phyloP scores from a whole-genome alignment of 2,113 vertebrate genomes.

The Dasypus novemcinctus region DNA sequence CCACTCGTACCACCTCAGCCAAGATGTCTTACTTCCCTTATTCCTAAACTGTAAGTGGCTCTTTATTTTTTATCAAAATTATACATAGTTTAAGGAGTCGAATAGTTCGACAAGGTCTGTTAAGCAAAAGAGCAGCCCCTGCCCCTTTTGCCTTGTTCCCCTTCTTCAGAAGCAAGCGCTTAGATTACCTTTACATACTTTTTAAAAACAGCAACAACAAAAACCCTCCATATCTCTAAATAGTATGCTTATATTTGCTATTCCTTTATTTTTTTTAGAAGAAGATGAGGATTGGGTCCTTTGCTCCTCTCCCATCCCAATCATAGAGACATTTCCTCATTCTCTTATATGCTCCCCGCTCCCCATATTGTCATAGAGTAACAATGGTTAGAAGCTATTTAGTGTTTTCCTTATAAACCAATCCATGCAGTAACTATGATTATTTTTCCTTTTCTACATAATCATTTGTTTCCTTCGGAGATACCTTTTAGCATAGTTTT shows the following conservation, averaged over 20 bases:
- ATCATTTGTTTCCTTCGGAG: background rate
- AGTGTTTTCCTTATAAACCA: background rate
- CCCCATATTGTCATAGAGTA: background rate
- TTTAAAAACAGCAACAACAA: no score
- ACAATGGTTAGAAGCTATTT: background rate
- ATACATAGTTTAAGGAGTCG: background rate
- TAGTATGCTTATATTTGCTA: background rate
- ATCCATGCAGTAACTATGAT: background rate
- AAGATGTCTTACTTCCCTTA: background rate
- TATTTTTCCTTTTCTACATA: background rate
- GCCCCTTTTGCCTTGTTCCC: background rate
- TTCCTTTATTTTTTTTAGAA: background rate
- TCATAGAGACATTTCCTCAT: background rate
- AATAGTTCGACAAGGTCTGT: background rate
- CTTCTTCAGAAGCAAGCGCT: background rate
- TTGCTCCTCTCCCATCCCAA: background rate
- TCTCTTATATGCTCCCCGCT: background rate
- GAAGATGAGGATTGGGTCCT: background rate
- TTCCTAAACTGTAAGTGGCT: background rate
- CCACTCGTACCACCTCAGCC: background rate
- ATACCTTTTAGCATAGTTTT: background rate
- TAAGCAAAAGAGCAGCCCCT: background rate
- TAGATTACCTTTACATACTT: background rate
- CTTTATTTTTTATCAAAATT: background rate
- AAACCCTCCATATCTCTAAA: background rate